Base-by-base conservation (phyloP, 2,797 vertebrate species). In the Geotrypetes seraphini region DNA sequence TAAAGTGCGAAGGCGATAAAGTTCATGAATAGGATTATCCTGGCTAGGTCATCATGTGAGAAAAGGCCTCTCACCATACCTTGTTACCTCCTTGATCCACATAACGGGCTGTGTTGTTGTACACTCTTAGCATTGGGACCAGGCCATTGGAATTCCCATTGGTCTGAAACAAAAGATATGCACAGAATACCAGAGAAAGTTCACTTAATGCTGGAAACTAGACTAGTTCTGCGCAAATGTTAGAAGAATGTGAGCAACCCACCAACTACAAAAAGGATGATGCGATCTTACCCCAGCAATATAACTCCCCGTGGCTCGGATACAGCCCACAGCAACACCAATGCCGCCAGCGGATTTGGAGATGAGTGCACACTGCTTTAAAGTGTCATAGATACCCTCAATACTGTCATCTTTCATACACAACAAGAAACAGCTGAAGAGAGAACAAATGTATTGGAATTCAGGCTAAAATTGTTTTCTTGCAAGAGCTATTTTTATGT, bases 81-180 rank as follows among this genome's bases (percentile, higher is more conserved):
- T 99, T 99, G 75, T 99, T 97, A 15, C 96, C 95, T 1, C 96
- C 96, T 37, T 99, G 96, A 46, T 99, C 96, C 10, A 99, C 95
- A 1, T 99, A 99, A 1, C 95, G 91, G 0, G 96, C 95, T 0
- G 96, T 99, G 72, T 98, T 99, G 66, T 99, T 99, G 75, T 98
- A 99, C 3, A 99, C 95, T 13, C 96, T 79, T 43, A 99, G 75
- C 96, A 99, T 99, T 0, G 96, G 96, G 4, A 99, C 92, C 1
- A 99, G 72, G 9, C 96, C 96, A 1, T 99, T 99, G 28, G 95
- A 98, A 50, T 92, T 96, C 3, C 96, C 96, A 1, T 99, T 99
- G 5, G 96, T 97, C 88, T 90, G 60, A 50, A 64, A 56, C 4
- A 39, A 26, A 5, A 17, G 28, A 5, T 6, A 47, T 10, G n/a